Base-by-base conservation (phyloP, 2,113 vertebrate genomes). In the Taurulus bubalis region DNA sequence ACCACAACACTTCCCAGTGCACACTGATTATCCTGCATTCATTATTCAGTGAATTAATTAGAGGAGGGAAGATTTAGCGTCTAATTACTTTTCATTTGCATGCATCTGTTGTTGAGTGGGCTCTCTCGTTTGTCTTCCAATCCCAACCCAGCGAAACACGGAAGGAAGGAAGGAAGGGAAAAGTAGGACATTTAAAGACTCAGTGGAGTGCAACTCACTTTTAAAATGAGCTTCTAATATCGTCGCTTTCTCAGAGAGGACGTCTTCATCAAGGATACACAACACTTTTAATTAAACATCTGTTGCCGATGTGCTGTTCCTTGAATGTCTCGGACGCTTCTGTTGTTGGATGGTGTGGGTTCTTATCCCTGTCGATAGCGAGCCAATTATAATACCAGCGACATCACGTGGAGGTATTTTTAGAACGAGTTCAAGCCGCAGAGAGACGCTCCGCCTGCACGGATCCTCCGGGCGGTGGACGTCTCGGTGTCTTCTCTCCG, bases 11-110 rank as follows among this genome's bases (percentile, higher is more conserved):
- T 28, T n/a, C n/a, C n/a, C n/a, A n/a, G n/a, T n/a, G n/a, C n/a
- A n/a, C 55, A 28, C 45, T 34, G 40, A 49, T 77, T 74, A 60
- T 53, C 30, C 76, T 11, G 20, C 64, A 80, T 80, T 66, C 62
- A 85, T 85, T 85, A 88, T 83, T 85, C 79, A 85, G 66, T n/a
- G 79, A 60, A 26, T 69, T 45, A 84, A 81, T 74, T 24, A 64
- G 68, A 36, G 51, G n/a, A 36, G 55, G 51, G 51, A 60, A 71
- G 77, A 73, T 85, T 87, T 71, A 76, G 47, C 51, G 45, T 82
- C 78, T 90, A 77, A 90, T 87, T 90, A 85, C 55, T 79, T 80
- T 85, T 78, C 79, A 85, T 89, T 82, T 87, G 77, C 73, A 86
- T 87, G 69, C 74, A 85, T 87, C 78, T 87, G 84, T 78, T 87